Conservation (phyloP, 2,888 invertebrate species). For the Caenorhabditis sinica region DNA sequence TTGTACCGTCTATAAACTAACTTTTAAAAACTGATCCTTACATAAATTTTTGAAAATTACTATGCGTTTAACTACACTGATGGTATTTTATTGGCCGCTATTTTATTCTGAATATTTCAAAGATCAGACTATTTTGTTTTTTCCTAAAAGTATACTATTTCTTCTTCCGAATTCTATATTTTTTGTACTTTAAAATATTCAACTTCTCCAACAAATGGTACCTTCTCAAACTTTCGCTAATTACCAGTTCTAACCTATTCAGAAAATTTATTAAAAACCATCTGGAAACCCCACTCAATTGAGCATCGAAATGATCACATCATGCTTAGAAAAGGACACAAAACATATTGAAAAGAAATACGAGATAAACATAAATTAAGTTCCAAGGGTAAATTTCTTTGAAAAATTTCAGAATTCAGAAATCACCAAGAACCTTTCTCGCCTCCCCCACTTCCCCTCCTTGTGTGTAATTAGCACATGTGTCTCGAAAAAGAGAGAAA, state of each 20-base stretch:
- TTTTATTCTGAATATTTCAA: neutral
- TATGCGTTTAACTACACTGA: too few species aligned
- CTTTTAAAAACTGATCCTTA: too few species aligned
- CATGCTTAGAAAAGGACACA: neutral
- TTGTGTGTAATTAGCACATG: conserved; percentile 27
- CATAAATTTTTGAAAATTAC: neutral
- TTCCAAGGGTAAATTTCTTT: neutral
- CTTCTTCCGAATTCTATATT: too few species aligned
- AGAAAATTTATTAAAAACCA: neutral
- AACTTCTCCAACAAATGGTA: neutral
- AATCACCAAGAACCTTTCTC: conserved; percentile 22
- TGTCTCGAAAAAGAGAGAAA: conserved; percentile 5
- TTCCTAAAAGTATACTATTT: too few species aligned
- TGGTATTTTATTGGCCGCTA: neutral
- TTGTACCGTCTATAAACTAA: too few species aligned
- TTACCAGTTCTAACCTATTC: neutral
- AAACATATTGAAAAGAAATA: neutral
- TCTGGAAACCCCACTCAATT: neutral
- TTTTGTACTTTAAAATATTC: neutral
- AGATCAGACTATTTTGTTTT: too few species aligned
- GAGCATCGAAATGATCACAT: conserved; percentile 32
- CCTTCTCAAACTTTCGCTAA: neutral
- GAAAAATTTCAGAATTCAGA: conserved; percentile 37
- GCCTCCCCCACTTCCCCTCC: neutral
- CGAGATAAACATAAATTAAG: conserved; percentile 36